Evolutionary conservation across 1,140 invertebrate species (phyloP), one percentile per base, ranked within the genome.

Genomic region (Pentalonia nigronervosa): DNA sequence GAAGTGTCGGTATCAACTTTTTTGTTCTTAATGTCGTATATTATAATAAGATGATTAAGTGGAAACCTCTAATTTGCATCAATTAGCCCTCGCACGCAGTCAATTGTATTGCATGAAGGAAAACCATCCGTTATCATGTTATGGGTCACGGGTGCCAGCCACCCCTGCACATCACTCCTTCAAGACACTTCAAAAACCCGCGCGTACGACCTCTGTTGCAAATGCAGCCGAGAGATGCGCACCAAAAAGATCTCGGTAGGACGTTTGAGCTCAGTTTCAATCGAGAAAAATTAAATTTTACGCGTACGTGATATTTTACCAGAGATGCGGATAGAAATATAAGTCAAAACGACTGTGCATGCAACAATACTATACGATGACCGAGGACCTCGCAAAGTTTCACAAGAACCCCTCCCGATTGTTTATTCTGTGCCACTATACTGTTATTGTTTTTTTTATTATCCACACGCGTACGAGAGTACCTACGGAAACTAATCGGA

Each of bases 31-130:
- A n/a, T 14, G n/a, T 34, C n/a, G 60, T 76, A n/a, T n/a, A 76
- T 76, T 76, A 87, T 48, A 87, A n/a, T 87, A 87, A 87, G 9
- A n/a, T 34, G 25, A 87, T 87, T 87, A 48, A 48, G 47, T n/a
- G 47, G 45, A 87, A 87, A 87, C 45, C 86, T 11, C 47, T 87
- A 25, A 36, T 48, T 87, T 87, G 86, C 86, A 48, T 87, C 36
- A 84, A 84, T 84, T 84, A 45, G 36, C 36, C 21, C 21, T 45
- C 21, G 34, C 83, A 41, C 34, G 21, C 36, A 45, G 36, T 84
- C 83, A 84, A 84, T 45, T 25, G 83, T 76, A 76, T 34, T 76
- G 30, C n/a, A 11, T 4, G 30, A 14, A 30, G n/a, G 30, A 11
- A 76, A 34, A 76, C 60, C 14, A 30, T 76, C 14, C 1, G 60